A percentile compares a stretch with the other conserved stretches of the same genome.
Evolutionary conservation across 2,797 vertebrate species (phyloP).

Genomic region (Coregonus suidteri): DNA sequence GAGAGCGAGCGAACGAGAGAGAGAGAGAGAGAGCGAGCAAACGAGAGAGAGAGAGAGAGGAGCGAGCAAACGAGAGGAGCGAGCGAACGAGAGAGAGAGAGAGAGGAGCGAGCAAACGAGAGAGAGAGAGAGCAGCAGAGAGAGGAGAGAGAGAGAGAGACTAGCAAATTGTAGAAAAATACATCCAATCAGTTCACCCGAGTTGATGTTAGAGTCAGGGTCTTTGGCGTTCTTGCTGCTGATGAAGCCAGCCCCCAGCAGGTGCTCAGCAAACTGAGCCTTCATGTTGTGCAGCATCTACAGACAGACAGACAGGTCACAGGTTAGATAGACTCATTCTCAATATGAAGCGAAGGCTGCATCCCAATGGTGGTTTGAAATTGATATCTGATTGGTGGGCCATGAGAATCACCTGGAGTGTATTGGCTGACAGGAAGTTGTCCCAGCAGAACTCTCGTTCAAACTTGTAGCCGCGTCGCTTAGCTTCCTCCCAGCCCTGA

Average conservation of each 20-base stretch:
- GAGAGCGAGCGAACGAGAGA: background rate
- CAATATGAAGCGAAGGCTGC: no score
- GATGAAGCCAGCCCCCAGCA: slow-evolving; percentile 90
- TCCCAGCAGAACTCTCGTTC: slow-evolving; percentile 97
- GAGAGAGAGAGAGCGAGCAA: background rate
- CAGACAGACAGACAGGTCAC: background rate
- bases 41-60: background rate
- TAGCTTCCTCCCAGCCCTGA: slow-evolving; percentile 94
- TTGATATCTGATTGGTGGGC: slow-evolving; percentile 6
- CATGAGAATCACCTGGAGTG: slow-evolving; percentile 83
- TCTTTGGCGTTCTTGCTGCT: slow-evolving; percentile 88
- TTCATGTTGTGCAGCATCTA: slow-evolving; percentile 99
- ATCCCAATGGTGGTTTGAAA: background rate
- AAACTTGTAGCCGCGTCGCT: slow-evolving; percentile 79
- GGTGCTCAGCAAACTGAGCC: slow-evolving; percentile 94
- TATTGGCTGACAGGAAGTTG: slow-evolving; percentile 93
- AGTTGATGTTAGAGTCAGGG: slow-evolving; percentile 90
- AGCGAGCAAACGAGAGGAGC: no score
- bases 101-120: background rate
- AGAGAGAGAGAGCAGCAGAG: no score
- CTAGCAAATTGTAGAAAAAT: background rate
- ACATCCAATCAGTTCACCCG: slow-evolving; percentile 71
- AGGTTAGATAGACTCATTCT: no score
- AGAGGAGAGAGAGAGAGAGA: background rate
- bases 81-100: background rate